Evolutionary conservation across 2,797 vertebrate genomes (phyloP).

Genomic region (Psittacula derbiana): DNA sequence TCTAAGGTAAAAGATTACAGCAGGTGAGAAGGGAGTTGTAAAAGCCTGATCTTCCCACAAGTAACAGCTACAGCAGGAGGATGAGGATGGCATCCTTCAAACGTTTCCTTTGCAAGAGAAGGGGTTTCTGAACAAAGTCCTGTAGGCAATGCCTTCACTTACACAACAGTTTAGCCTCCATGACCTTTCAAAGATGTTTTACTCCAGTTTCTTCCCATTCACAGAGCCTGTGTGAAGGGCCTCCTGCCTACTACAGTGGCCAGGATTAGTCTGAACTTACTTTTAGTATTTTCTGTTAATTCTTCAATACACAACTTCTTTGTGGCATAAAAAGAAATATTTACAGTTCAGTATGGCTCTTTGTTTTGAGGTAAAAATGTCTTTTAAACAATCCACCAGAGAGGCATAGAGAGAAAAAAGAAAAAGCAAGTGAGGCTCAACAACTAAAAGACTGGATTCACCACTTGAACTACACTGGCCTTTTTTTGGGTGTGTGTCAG

Average conservation of each 20-base stretch:
- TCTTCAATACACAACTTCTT: not conserved
- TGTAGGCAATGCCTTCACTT: not conserved
- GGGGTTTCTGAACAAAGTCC: not conserved
- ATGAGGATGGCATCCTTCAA: not conserved
- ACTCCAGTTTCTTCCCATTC: not conserved
- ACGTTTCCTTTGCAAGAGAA: not conserved
- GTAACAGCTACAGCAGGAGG: not conserved
- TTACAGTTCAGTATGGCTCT: not conserved
- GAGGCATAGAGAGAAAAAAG: not conserved
- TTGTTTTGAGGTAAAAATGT: not conserved
- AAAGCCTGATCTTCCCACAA: not conserved
- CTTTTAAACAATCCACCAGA: not conserved
- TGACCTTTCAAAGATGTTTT: not conserved
- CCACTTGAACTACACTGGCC: not conserved
- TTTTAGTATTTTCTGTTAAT: not conserved
- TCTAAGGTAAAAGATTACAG: not conserved
- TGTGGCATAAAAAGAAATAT: not conserved
- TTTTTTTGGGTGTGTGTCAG: not conserved
- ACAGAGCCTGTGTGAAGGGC: not conserved
- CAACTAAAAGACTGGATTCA: not conserved
- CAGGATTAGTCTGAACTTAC: not conserved
- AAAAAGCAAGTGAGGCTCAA: not conserved
- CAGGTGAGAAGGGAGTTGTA: not conserved
- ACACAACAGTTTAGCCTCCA: not conserved
- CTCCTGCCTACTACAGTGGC: not conserved